Evolutionary conservation across 2,113 vertebrate species (phyloP).

Genomic region (Lasiurus borealis): DNA sequence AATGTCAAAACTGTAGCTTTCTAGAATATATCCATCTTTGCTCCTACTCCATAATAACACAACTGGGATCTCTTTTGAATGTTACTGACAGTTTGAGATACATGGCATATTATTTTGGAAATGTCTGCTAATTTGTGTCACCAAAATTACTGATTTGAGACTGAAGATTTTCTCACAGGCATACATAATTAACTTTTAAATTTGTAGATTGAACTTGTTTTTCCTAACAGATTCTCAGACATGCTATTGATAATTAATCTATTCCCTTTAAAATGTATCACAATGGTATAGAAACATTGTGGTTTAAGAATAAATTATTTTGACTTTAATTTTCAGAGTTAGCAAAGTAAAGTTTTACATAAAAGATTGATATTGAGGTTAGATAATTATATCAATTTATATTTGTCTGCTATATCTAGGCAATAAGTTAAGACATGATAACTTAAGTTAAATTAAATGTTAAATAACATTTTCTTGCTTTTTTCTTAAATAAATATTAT

Average conservation of each 20-base stretch:
- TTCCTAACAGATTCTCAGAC: not conserved
- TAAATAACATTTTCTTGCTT: not conserved
- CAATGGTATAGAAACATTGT: not conserved
- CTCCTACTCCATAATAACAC: not conserved
- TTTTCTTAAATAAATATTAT: not conserved
- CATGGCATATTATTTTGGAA: conserved; percentile 64
- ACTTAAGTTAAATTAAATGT: not conserved
- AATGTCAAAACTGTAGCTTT: conserved; percentile 48
- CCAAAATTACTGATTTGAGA: conserved; percentile 69
- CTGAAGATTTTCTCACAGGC: conserved; percentile 57
- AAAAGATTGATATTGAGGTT: not conserved
- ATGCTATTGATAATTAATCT: not conserved
- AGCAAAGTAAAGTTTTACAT: not conserved
- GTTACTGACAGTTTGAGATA: conserved; percentile 48
- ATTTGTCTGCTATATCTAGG: not conserved
- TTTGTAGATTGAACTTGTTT: conserved; percentile 55
- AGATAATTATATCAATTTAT: not conserved
- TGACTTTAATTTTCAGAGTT: not conserved
- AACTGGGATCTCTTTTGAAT: conserved; percentile 45
- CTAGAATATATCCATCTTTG: conserved; percentile 49
- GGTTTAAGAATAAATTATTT: not conserved
- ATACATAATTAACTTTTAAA: conserved; percentile 65
- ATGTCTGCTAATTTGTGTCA: conserved; percentile 71
- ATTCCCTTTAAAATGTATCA: not conserved
- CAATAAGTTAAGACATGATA: not conserved